phyloP scores from a whole-genome alignment of 2,888 invertebrate species.

The Embidobia sp. region DNA sequence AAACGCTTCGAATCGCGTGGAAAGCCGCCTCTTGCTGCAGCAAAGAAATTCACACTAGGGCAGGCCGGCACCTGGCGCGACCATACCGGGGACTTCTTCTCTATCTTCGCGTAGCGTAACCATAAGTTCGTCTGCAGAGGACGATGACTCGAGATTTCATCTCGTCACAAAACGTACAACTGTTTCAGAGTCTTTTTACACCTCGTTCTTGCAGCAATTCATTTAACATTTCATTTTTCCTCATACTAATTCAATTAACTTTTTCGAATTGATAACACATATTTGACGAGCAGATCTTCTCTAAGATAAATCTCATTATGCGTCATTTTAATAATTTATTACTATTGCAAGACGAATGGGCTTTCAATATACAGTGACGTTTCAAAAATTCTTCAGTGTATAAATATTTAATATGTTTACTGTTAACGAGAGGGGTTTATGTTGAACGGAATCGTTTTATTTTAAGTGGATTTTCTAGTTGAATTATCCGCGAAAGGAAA shows the following conservation, averaged over 20 bases:
- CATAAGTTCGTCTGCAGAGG: constrained; percentile 44
- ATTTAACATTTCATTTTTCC: constrained; percentile 7
- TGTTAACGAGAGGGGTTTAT: too few species aligned
- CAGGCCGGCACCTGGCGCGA: constrained; percentile 56
- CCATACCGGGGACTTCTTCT: constrained; percentile 36
- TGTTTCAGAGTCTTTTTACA: constrained; percentile 28
- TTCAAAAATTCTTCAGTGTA: too few species aligned
- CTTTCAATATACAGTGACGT: too few species aligned
- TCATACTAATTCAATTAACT: not conserved
- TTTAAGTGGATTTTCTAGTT: too few species aligned
- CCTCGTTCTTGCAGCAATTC: not conserved
- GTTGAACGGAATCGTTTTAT: too few species aligned
- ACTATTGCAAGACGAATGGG: too few species aligned
- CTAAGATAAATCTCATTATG: too few species aligned
- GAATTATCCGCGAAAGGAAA: too few species aligned
- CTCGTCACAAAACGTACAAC: constrained; percentile 44
- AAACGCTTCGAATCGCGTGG: constrained; percentile 30
- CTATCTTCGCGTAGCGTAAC: constrained; percentile 17
- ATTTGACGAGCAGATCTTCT: too few species aligned
- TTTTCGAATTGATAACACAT: too few species aligned
- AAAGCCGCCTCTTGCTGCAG: constrained; percentile 37
- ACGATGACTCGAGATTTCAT: constrained; percentile 58
- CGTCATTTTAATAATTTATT: too few species aligned
- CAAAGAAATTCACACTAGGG: constrained; percentile 53
- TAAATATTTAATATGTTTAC: too few species aligned